phyloP scores from a whole-genome alignment of 2,888 invertebrate genomes.

The Julus scanicus region DNA sequence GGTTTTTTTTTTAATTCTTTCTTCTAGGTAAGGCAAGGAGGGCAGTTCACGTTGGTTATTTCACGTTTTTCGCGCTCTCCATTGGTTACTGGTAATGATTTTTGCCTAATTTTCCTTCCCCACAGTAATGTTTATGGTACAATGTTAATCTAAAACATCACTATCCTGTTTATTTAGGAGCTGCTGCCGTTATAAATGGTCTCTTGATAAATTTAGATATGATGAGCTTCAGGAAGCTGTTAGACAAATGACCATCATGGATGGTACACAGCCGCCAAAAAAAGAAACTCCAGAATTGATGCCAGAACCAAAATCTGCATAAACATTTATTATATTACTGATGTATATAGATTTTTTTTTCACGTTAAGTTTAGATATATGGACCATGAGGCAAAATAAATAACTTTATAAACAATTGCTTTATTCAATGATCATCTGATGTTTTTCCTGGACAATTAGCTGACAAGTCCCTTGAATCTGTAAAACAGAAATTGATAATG shows the following conservation, averaged over 20 bases:
- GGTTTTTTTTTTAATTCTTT: background rate
- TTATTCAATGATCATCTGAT: constrained; percentile 53
- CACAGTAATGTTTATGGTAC: too few species aligned
- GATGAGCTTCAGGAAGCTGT: constrained; percentile 73
- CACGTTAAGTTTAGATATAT: background rate
- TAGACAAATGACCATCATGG: constrained; percentile 72
- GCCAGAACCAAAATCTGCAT: constrained; percentile 51
- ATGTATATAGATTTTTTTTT: constrained; percentile 7
- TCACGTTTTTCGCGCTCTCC: constrained; percentile 74
- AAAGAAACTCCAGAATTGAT: constrained; percentile 38
- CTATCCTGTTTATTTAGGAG: constrained; percentile 56
- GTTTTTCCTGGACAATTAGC: constrained; percentile 56
- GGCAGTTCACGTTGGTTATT: constrained; percentile 76
- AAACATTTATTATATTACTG: background rate
- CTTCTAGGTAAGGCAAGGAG: constrained; percentile 63
- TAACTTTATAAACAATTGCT: background rate
- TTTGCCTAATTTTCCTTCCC: too few species aligned
- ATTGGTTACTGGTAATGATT: constrained; percentile 73
- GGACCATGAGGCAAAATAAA: constrained; percentile 4
- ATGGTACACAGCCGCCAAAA: constrained; percentile 72
- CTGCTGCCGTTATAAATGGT: constrained; percentile 74
- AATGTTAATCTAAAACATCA: background rate
- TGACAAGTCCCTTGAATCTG: constrained; percentile 50
- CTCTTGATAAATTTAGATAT: constrained; percentile 75
- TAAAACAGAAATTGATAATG: constrained; percentile 15